Conservation (phyloP, 2,888 invertebrate genomes). For the Physocephala rufipes region DNA sequence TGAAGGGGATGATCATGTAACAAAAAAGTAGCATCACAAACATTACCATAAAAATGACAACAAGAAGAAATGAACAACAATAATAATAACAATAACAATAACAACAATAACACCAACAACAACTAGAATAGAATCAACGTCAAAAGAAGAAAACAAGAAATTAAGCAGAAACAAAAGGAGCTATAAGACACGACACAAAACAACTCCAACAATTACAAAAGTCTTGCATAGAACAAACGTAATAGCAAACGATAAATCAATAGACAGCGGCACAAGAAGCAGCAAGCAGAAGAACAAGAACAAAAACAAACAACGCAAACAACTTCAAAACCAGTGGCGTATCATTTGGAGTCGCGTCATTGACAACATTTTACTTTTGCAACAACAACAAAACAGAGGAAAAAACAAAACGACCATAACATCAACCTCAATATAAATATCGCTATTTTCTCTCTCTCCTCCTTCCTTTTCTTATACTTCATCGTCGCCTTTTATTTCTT, state of each 20-base stretch:
- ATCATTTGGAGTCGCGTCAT: no score
- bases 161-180: background rate
- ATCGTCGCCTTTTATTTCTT: background rate
- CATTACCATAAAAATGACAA: no score
- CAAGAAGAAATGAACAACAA: no score
- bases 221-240: no score
- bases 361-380: no score
- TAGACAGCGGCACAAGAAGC: background rate
- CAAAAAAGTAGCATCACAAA: background rate
- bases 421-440: background rate
- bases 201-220: background rate
- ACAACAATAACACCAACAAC: conserved; percentile 4
- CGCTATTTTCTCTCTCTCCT: background rate
- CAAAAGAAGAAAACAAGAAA: background rate
- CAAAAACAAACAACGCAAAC: background rate
- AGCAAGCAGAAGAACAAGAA: background rate
- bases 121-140: no score
- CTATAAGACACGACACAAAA: conserved; percentile 7
- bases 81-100: conserved; percentile 1
- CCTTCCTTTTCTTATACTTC: background rate
- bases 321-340: no score
- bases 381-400: no score
- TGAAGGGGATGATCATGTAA: no score
- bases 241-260: background rate
- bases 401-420: background rate